Conservation (phyloP, 2,797 vertebrate species). For the Aphelocoma californica region DNA sequence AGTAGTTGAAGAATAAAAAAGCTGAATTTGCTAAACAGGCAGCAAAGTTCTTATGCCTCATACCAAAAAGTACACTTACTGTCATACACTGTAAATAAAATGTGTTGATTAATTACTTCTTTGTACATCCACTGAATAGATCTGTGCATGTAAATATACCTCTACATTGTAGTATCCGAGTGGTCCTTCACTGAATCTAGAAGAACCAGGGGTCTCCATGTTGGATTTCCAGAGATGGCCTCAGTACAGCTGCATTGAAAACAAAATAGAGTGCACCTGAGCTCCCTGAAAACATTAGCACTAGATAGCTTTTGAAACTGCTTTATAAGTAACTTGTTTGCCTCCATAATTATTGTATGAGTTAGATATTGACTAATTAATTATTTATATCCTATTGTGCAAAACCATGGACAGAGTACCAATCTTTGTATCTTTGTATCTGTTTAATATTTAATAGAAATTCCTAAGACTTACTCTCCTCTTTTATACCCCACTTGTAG, state of each 20-base stretch:
- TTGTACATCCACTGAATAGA: neutral
- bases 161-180: rapidly evolving
- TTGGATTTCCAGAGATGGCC: neutral
- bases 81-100: neutral
- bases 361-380: neutral
- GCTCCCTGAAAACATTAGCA: neutral
- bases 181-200: neutral
- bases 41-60: neutral
- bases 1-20: neutral
- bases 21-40: neutral
- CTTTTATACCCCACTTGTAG: neutral
- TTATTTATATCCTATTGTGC: conserved; percentile 15
- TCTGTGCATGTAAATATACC: neutral
- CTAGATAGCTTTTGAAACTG: conserved; percentile 13
- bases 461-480: neutral
- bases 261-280: neutral
- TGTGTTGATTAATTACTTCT: neutral
- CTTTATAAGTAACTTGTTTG: conserved; percentile 8
- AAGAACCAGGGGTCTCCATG: neutral
- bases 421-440: neutral
- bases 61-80: neutral
- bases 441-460: neutral
- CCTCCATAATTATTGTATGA: neutral
- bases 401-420: neutral
- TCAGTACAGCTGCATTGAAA: neutral